A percentile compares a stretch with the other conserved stretches of the same genome.
phyloP scores from a whole-genome alignment of 1,140 invertebrate genomes.

The Leptinotarsa lineolata region DNA sequence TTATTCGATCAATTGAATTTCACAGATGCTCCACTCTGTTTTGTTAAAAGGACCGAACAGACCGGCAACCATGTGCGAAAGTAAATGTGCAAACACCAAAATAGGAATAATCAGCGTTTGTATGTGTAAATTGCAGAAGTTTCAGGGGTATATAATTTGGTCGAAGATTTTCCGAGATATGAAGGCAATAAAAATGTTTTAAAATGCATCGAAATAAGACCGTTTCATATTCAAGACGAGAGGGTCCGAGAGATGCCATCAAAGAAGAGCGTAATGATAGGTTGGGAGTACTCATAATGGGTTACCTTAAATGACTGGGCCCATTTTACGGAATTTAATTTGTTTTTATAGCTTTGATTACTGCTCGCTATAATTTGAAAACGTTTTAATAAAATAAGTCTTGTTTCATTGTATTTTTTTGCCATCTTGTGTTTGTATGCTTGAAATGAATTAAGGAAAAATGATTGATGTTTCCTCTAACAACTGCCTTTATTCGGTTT shows the following conservation, averaged over 20 bases:
- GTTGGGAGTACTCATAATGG: slow-evolving; percentile 52
- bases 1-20: too few species aligned
- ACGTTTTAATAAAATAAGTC: slow-evolving; percentile 54
- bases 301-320: slow-evolving; percentile 53
- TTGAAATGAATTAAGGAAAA: slow-evolving; percentile 40
- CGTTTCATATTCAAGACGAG: slow-evolving; percentile 31
- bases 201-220: slow-evolving; percentile 40
- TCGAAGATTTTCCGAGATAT: slow-evolving; percentile 30
- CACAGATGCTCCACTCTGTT: too few species aligned
- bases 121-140: slow-evolving; percentile 25
- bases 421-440: slow-evolving; percentile 33
- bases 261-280: slow-evolving; percentile 50
- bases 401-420: slow-evolving; percentile 45
- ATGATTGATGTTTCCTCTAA: slow-evolving; percentile 47
- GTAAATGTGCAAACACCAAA: not conserved
- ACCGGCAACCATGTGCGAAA: not conserved
- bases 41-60: too few species aligned
- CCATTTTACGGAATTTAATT: slow-evolving; percentile 56
- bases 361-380: slow-evolving; percentile 55
- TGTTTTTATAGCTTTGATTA: slow-evolving; percentile 58
- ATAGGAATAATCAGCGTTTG: slow-evolving; percentile 4
- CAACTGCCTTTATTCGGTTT: slow-evolving; percentile 22
- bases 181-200: slow-evolving; percentile 38
- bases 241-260: slow-evolving; percentile 36
- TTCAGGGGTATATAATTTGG: slow-evolving; percentile 32